Percentiles rank a stretch among this genome's conserved stretches.
These are phyloP conservation scores for Pollenia labialis DNA, from an alignment of 2,888 invertebrate genomes.

Conservation along the genomic window DNA sequence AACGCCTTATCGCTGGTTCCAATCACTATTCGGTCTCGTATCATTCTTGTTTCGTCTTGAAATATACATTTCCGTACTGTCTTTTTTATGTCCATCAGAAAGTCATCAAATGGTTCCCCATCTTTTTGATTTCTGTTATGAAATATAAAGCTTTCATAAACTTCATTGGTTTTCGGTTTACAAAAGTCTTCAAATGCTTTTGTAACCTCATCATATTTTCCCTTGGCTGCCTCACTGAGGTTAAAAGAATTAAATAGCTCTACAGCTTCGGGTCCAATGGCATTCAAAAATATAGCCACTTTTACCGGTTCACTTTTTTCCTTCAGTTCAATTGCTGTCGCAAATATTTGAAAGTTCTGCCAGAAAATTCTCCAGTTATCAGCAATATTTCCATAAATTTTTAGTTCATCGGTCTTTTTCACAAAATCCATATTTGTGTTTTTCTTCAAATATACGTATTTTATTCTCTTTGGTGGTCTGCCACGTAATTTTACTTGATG, in stretches of 20 bases:
- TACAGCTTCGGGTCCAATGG: constrained; percentile 76
- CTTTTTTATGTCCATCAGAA: constrained; percentile 73
- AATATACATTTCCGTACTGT: constrained; percentile 66
- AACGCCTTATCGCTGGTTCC: constrained; percentile 47
- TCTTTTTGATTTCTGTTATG: constrained; percentile 43
- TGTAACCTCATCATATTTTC: constrained; percentile 67
- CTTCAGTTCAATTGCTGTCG: constrained; percentile 74
- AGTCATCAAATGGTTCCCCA: constrained; percentile 73
- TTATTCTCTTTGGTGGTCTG: constrained; percentile 54
- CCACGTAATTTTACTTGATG: constrained; percentile 55
- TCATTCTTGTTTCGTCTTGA: constrained; percentile 59
- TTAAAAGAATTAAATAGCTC: constrained; percentile 76
- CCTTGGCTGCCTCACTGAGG: constrained; percentile 43
- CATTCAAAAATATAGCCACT: constrained; percentile 75
- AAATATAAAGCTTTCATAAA: constrained; percentile 37
- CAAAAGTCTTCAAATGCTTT: constrained; percentile 71
- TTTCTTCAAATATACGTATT: constrained; percentile 25
- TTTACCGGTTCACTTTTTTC: constrained; percentile 72
- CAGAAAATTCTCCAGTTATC: constrained; percentile 76
- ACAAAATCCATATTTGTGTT: constrained; percentile 62
- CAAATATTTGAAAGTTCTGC: constrained; percentile 75
- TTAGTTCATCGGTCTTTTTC: constrained; percentile 67
- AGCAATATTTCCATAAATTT: constrained; percentile 67
- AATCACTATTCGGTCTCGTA: constrained; percentile 69
- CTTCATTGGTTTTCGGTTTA: constrained; percentile 43